Percentiles rank a stretch among this genome's conserved stretches.
Evolutionary conservation across 1,140 invertebrate genomes (phyloP).

Genomic region (Metaphire vulgaris): DNA sequence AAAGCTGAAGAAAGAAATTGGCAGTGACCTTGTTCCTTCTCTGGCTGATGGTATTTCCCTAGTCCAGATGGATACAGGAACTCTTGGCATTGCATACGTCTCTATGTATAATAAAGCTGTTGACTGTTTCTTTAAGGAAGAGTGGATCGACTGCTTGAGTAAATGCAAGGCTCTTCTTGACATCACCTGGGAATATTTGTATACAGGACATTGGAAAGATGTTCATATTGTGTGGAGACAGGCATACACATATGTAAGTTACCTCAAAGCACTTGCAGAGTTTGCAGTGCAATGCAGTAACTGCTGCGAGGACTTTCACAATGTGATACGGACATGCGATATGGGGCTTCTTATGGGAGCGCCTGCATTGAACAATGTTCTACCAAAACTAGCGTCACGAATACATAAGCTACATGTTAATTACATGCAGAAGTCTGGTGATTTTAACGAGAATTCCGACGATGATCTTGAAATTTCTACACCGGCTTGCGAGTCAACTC

Average conservation of each 20-base stretch:
- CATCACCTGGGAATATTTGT: conserved; percentile 69
- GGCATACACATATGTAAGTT: conserved; percentile 54
- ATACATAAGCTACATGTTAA: conserved; percentile 26
- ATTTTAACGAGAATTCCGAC: neutral
- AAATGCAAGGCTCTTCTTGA: conserved; percentile 56
- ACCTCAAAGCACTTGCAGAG: conserved; percentile 51
- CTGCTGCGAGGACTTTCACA: conserved; percentile 35
- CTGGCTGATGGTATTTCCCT: neutral
- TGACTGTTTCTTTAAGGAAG: neutral
- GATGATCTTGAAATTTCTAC: neutral
- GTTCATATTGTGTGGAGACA: conserved; percentile 58
- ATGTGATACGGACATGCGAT: conserved; percentile 67
- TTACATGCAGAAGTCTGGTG: neutral
- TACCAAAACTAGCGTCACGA: conserved; percentile 33
- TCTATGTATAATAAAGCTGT: neutral
- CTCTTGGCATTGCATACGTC: neutral
- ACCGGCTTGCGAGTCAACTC: conserved; percentile 11
- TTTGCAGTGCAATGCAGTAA: conserved; percentile 21
- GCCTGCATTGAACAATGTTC: conserved; percentile 54
- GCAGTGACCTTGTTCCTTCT: neutral
- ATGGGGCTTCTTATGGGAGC: conserved; percentile 74
- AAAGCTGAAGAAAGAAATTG: neutral
- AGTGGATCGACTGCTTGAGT: neutral
- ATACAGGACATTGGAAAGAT: conserved; percentile 77
- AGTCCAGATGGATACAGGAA: neutral